A percentile compares a stretch with the other conserved stretches of the same genome.
phyloP scores from a whole-genome alignment of 2,797 vertebrate species.

The Manis javanica region DNA sequence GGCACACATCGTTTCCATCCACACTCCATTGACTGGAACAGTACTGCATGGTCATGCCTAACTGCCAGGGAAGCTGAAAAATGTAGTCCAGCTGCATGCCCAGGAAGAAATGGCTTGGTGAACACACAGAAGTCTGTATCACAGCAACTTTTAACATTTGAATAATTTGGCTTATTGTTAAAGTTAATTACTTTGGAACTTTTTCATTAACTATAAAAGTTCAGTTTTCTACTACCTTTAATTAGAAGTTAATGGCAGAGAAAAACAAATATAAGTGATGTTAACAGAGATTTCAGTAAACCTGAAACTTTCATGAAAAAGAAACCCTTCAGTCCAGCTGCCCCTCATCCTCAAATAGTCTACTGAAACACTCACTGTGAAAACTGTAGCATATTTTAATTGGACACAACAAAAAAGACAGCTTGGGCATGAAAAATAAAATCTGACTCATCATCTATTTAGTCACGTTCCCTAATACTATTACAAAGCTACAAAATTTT shows the following conservation, averaged over 20 bases:
- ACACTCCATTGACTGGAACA: background rate
- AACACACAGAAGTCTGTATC: background rate
- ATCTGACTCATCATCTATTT: background rate
- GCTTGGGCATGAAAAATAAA: slow-evolving; percentile 33
- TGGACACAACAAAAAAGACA: background rate
- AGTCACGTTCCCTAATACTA: background rate
- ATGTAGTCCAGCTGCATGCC: background rate
- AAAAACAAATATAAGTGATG: slow-evolving; percentile 6
- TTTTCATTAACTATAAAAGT: background rate
- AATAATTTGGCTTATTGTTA: background rate
- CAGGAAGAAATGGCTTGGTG: too few species aligned
- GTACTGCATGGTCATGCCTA: rapidly evolving
- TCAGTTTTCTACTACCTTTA: background rate
- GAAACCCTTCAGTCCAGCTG: slow-evolving; percentile 25
- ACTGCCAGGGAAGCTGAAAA: background rate
- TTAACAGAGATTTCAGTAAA: slow-evolving; percentile 21
- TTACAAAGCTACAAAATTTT: slow-evolving; percentile 22
- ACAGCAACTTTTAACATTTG: background rate
- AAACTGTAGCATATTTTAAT: slow-evolving; percentile 39
- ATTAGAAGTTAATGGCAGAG: background rate
- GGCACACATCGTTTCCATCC: background rate
- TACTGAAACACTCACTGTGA: background rate
- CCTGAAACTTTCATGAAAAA: background rate
- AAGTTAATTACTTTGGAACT: background rate
- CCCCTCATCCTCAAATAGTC: background rate